Conservation (phyloP, 2,888 invertebrate genomes). For the Creontiades dilutus region DNA sequence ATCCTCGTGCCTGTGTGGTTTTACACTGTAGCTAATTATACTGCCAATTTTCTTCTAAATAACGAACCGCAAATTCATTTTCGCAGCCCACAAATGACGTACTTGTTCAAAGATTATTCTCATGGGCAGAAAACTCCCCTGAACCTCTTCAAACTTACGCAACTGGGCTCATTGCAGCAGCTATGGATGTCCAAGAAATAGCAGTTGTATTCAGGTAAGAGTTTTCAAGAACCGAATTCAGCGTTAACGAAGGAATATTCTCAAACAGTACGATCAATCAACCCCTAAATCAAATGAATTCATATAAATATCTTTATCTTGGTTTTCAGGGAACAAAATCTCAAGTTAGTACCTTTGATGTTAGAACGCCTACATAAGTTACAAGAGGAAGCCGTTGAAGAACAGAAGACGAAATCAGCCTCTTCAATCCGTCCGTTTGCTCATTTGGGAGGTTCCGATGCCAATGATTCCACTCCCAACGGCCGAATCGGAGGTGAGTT, state of each 20-base stretch:
- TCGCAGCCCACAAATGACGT: conserved; percentile 87
- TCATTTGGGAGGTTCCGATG: conserved; percentile 73
- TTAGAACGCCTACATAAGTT: conserved; percentile 89
- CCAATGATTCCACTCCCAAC: conserved; percentile 49
- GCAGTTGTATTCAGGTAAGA: conserved; percentile 88
- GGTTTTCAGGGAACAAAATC: conserved; percentile 88
- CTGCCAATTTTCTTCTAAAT: neutral
- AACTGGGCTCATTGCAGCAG: conserved; percentile 94
- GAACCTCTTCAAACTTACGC: conserved; percentile 97
- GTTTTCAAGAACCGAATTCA: no score
- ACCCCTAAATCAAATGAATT: neutral
- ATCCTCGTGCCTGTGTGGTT: neutral
- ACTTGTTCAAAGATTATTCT: conserved; percentile 90
- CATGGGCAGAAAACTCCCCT: conserved; percentile 92
- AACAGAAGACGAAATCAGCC: conserved; percentile 72
- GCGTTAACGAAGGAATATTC: no score
- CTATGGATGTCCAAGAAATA: conserved; percentile 98
- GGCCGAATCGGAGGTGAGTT: conserved; percentile 32
- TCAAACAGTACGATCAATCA: no score
- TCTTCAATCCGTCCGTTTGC: conserved; percentile 75
- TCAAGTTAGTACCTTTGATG: conserved; percentile 92
- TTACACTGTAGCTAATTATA: neutral
- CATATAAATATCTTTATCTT: neutral
- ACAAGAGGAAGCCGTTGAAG: conserved; percentile 81
- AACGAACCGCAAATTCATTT: conserved; percentile 62